Evolutionary conservation across 2,113 vertebrate species (phyloP).

Genomic region (Tamias sibiricus): DNA sequence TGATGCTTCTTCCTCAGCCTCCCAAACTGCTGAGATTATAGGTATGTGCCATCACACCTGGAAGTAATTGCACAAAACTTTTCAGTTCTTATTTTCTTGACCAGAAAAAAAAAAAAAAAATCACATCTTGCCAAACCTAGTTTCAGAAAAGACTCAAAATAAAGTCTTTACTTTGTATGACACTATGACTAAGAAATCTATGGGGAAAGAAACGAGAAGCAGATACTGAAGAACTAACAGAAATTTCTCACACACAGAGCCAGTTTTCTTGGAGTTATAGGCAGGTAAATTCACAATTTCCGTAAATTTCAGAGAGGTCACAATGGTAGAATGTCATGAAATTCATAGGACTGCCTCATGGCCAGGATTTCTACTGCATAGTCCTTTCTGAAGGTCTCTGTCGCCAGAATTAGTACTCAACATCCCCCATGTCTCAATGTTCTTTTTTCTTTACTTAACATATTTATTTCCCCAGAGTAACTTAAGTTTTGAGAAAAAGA

Average conservation of each 20-base stretch:
- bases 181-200: background rate
- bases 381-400: background rate
- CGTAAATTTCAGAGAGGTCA: background rate
- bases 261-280: background rate
- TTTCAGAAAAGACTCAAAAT: slow-evolving; percentile 29
- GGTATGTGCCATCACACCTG: too few species aligned
- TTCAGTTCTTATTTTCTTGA: background rate
- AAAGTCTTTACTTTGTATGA: background rate
- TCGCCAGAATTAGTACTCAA: too few species aligned
- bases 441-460: background rate
- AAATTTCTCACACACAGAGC: background rate
- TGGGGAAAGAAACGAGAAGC: background rate
- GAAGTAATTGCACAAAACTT: background rate
- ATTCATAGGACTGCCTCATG: background rate
- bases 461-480: background rate
- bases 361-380: background rate
- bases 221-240: background rate
- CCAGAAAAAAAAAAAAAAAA: background rate
- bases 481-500: slow-evolving; percentile 5
- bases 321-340: background rate
- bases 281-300: background rate
- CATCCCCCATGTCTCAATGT: background rate
- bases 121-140: background rate
- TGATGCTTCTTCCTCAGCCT: too few species aligned
- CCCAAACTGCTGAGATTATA: too few species aligned